These are phyloP conservation scores for Pontoporia blainvillei DNA, from an alignment of 2,113 vertebrate species.

Conservation along the genomic window DNA sequence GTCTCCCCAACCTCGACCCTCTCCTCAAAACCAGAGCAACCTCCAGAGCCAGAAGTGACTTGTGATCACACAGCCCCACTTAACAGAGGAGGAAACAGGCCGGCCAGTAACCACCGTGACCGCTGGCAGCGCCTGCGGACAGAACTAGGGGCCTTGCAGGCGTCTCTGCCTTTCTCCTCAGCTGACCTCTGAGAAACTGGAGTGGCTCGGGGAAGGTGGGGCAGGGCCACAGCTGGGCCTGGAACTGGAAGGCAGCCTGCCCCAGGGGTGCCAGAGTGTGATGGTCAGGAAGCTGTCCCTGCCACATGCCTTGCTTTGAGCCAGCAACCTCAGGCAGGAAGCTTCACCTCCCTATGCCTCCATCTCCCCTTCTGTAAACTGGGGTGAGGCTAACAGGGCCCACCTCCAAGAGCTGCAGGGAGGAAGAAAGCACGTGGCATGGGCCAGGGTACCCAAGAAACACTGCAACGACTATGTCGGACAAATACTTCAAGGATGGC, in stretches of 20 bases:
- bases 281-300: background rate
- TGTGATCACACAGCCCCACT: background rate
- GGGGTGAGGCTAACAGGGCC: background rate
- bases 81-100: background rate
- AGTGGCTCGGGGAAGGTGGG: accelerated
- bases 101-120: accelerated
- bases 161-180: background rate
- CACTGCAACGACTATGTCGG: background rate
- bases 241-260: background rate
- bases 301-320: background rate
- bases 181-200: background rate
- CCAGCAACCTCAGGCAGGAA: accelerated
- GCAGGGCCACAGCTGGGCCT: background rate
- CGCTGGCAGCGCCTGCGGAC: accelerated
- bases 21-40: background rate
- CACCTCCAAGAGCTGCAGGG: accelerated
- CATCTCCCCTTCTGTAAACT: background rate
- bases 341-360: background rate
- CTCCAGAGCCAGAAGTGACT: background rate
- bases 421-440: accelerated
- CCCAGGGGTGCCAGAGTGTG: accelerated
- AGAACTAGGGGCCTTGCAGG: no score
- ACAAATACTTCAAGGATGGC: no score
- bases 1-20: background rate
- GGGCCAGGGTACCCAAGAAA: background rate